Base-by-base conservation (phyloP, 2,888 invertebrate genomes). In the Amitus sp. region DNA sequence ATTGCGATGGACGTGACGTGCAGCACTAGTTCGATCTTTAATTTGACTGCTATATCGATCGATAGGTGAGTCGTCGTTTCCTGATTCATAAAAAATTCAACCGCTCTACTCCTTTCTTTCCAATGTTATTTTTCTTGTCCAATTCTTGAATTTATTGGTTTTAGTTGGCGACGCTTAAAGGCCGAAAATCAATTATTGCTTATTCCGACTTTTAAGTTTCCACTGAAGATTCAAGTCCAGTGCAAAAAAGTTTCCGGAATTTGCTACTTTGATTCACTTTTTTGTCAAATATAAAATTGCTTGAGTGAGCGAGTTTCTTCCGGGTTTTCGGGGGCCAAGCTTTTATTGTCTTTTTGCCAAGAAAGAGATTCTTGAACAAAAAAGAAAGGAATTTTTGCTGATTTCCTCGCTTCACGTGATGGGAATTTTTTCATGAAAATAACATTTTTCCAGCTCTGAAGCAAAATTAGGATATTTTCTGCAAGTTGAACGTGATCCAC, bases 1-100 rank as follows among this genome's bases (percentile, higher is more conserved):
- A 96, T 97, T 82, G 96, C 96, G 55, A 94, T 95, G 91, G 97
- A 98, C 84, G 97, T 98, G 78, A 95, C 94, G 69, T 96, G 96
- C 83, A 96, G 96, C 74, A 98, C 97, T 66, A 96, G 96, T 77
- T 97, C 96, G 81, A 98, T 98, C 83, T 95, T 97, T 86, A 97
- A 98, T 86, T 88, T 97, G 82, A 95, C 97, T 72, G 97, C 97
- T 74, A 98, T 98, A 84, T 96, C 96, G 76, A 93, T 97, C 85
- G 97, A 98, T 89, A 94, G 96, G 97, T 96, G 82, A 87, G 89
- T 59, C n/a, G n/a, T n/a, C n/a, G n/a, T n/a, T n/a, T n/a, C n/a
- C n/a, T n/a, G n/a, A n/a, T n/a, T n/a, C n/a, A n/a, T n/a, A n/a
- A n/a, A n/a, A n/a, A n/a, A n/a, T n/a, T n/a, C n/a, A n/a, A n/a